A percentile compares a stretch with the other conserved stretches of the same genome.
Conservation (phyloP, 2,797 vertebrate genomes). For the Crenichthys baileyi region DNA sequence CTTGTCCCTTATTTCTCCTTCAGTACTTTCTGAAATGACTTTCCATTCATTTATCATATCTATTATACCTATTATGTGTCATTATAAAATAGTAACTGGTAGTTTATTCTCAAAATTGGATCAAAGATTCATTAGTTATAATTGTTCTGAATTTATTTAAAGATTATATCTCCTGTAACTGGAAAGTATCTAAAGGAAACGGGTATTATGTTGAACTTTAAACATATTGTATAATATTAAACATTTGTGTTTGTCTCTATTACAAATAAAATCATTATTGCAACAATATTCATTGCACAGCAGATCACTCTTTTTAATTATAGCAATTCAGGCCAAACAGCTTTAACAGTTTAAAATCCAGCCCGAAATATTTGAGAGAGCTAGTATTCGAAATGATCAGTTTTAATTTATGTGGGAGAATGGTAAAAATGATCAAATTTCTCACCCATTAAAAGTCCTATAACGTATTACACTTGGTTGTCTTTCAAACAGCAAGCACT, state of each 20-base stretch:
- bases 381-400: too few species aligned
- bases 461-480: neutral
- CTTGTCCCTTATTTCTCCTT: neutral
- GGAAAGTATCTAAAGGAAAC: neutral
- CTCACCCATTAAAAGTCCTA: slow-evolving; percentile 13
- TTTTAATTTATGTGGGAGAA: neutral
- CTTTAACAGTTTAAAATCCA: too few species aligned
- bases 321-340: neutral
- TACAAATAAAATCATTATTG: too few species aligned
- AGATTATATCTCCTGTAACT: neutral
- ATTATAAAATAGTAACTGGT: neutral
- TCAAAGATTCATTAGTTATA: neutral
- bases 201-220: too few species aligned
- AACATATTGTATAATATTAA: too few species aligned
- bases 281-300: too few species aligned
- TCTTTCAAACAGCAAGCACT: slow-evolving; percentile 20
- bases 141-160: neutral
- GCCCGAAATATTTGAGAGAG: too few species aligned
- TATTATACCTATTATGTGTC: neutral
- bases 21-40: neutral
- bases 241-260: too few species aligned
- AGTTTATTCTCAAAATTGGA: neutral
- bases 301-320: neutral
- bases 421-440: neutral
- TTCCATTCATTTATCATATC: neutral